Conservation (phyloP, 2,797 vertebrate species). For the Clarias laeviceps region DNA sequence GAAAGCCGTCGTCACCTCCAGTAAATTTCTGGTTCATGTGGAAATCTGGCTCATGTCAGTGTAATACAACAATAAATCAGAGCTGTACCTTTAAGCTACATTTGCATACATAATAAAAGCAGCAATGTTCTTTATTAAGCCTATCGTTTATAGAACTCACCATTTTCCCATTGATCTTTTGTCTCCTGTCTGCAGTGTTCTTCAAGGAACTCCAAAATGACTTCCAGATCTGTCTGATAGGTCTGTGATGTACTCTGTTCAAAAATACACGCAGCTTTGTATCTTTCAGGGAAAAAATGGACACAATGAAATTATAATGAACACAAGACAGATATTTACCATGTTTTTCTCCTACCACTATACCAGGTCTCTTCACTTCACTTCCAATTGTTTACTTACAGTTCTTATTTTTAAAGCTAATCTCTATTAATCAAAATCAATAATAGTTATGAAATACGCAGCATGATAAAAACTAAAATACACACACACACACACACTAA, state of each 20-base stretch:
- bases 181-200: constrained; percentile 75
- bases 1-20: not conserved
- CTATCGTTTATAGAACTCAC: constrained; percentile 19
- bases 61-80: not conserved
- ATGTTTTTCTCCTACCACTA: constrained; percentile 8
- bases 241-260: constrained; percentile 64
- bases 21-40: not conserved
- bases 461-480: not conserved
- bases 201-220: constrained; percentile 79
- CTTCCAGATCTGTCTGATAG: constrained; percentile 76
- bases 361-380: not conserved
- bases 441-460: not conserved
- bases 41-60: constrained; percentile 3
- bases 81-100: not conserved
- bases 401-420: not conserved
- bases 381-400: not conserved
- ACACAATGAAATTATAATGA: not conserved
- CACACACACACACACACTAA: not conserved
- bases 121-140: not conserved
- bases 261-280: constrained; percentile 22
- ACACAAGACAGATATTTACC: constrained; percentile 18
- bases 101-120: not conserved
- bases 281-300: not conserved
- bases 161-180: constrained; percentile 38
- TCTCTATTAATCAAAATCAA: not conserved